Conservation (phyloP, 92 coral and sea anemone species). For the Pocillopora meandrina region DNA sequence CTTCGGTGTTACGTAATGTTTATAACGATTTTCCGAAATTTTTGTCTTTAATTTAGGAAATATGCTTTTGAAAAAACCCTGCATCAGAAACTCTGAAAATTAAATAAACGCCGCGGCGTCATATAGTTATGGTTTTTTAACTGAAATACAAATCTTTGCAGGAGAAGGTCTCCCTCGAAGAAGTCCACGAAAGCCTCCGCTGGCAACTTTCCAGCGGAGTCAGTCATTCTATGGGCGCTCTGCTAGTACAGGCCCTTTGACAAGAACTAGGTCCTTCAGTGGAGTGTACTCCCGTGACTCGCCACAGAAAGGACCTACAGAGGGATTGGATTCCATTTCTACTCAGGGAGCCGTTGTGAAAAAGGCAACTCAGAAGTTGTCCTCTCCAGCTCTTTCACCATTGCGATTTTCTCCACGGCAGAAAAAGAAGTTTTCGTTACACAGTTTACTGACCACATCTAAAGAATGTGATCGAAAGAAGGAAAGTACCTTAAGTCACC, state of each 20-base stretch:
- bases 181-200: constrained; percentile 70
- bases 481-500: neutral
- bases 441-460: constrained; percentile 59
- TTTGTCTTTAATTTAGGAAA: too few relatives aligned
- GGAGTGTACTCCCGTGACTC: constrained; percentile 42
- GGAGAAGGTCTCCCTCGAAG: constrained; percentile 73
- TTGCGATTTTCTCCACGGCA: constrained; percentile 73
- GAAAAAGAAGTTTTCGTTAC: constrained; percentile 73
- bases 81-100: too few relatives aligned
- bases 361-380: neutral
- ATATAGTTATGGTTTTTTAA: neutral
- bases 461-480: constrained; percentile 26
- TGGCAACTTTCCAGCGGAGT: constrained; percentile 72
- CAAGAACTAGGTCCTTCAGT: constrained; percentile 70
- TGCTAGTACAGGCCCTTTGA: constrained; percentile 67
- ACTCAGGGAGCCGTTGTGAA: constrained; percentile 14
- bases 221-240: constrained; percentile 83
- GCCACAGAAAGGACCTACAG: constrained; percentile 43
- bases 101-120: too few relatives aligned
- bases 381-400: constrained; percentile 49
- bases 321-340: constrained; percentile 9
- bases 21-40: too few relatives aligned
- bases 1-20: too few relatives aligned
- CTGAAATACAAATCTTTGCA: constrained; percentile 22
- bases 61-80: too few relatives aligned